A percentile compares a stretch with the other conserved stretches of the same genome.
Conservation (phyloP, 2,797 vertebrate genomes). For the Gadopsis bispinosus region DNA sequence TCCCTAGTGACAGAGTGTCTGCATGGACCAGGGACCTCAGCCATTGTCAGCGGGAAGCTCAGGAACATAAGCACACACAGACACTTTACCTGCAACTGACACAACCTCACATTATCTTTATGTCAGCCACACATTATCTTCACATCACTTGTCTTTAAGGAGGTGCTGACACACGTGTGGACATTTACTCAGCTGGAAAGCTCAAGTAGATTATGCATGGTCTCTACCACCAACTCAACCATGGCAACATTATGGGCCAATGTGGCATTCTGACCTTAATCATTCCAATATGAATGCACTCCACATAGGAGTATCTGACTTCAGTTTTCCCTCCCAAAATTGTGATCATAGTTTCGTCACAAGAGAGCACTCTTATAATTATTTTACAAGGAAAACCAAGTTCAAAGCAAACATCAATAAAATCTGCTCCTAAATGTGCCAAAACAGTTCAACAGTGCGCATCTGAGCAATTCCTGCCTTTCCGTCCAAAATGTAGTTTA, state of each 20-base stretch:
- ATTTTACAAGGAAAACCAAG: constrained; percentile 36
- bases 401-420: constrained; percentile 10
- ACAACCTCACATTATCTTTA: constrained; percentile 35
- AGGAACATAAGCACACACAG: constrained; percentile 86
- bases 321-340: constrained; percentile 5
- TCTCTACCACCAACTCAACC: constrained; percentile 13
- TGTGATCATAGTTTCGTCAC: not conserved
- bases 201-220: not conserved
- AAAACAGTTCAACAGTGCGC: constrained; percentile 14
- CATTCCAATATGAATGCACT: constrained; percentile 20
- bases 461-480: not conserved
- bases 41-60: constrained; percentile 84
- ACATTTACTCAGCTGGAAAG: constrained; percentile 2
- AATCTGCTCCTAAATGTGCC: constrained; percentile 22
- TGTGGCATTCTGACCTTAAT: constrained; percentile 2
- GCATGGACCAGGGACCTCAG: constrained; percentile 85
- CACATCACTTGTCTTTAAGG: not conserved
- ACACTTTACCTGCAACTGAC: constrained; percentile 85
- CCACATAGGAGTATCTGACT: constrained; percentile 2
- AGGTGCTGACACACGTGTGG: not conserved
- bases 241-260: not conserved
- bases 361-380: not conserved
- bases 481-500: constrained; percentile 4
- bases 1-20: constrained; percentile 86
- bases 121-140: constrained; percentile 2